Base-by-base conservation (phyloP, 2,113 vertebrate genomes). In the Equus przewalskii region DNA sequence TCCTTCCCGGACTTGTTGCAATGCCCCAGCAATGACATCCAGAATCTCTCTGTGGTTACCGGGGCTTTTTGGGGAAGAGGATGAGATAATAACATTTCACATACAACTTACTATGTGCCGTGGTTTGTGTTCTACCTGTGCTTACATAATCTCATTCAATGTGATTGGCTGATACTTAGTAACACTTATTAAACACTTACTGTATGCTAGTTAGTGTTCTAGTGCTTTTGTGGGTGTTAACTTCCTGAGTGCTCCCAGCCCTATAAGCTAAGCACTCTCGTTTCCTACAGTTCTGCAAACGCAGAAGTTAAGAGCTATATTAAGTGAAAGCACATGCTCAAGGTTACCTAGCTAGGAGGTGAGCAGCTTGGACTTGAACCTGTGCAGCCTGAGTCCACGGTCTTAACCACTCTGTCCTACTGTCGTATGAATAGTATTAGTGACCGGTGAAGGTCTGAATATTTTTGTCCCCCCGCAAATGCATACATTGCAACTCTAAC, bases 91-190 rank as follows among this genome's bases (percentile, higher is more conserved):
- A 26, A 14, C 18, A 19, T 8, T 18, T 56, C 24, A 8, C 18
- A 2, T 0, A 7, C 0, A 14, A 14, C 11, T 24, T 41, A 5
- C 33, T 15, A 5, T 1, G 18, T 1, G 14, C 7, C 26, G 18
- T 7, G n/a, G 44, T 9, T 56, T 28, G 5, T 26, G 16, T 36
- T 41, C 54, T 22, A 41, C 5, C 15, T 44, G 14, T 15, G 24
- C 11, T 24, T 18, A 10, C 6, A 0, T 30, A 22, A 10, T 22
- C 36, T 46, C 51, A 58, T 14, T 82, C 13, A 18, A 0, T 13
- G 44, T 36, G 2, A 64, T 2, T 1, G 51, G 16, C 10, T 14
- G 30, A 49, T 14, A 62, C n/a, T 58, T 51, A 9, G 18, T 46
- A 24, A 82, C 33, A 19, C 12, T 69, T 26, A 36, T 0, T 1